phyloP scores from a whole-genome alignment of 2,888 invertebrate species.

The Hypomecis punctinalis region DNA sequence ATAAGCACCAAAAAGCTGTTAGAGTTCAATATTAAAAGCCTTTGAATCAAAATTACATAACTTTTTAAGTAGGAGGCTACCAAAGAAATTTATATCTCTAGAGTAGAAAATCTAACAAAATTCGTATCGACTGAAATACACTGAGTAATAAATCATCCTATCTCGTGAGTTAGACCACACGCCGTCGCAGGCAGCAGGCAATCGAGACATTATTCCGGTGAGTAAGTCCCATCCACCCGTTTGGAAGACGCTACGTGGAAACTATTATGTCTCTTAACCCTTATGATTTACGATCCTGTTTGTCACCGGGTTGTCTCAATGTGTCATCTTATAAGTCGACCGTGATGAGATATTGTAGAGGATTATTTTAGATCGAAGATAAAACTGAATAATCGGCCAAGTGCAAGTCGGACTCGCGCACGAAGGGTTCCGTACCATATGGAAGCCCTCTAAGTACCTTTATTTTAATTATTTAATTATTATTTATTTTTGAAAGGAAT shows the following conservation, averaged over 20 bases:
- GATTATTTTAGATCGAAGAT: slow-evolving; percentile 5
- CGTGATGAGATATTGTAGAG: slow-evolving; percentile 10
- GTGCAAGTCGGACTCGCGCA: too few species aligned
- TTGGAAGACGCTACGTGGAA: slow-evolving; percentile 62
- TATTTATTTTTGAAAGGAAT: too few species aligned
- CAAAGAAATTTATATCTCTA: too few species aligned
- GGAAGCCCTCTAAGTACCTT: too few species aligned
- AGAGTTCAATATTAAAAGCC: too few species aligned
- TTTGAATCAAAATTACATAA: too few species aligned
- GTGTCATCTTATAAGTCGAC: slow-evolving; percentile 22
- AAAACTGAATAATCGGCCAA: too few species aligned
- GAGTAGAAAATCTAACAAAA: too few species aligned
- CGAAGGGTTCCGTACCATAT: too few species aligned
- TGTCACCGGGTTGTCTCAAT: slow-evolving; percentile 33
- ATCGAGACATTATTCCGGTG: slow-evolving; percentile 77
- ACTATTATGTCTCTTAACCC: slow-evolving; percentile 53
- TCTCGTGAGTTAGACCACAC: slow-evolving; percentile 40
- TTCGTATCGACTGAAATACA: background rate
- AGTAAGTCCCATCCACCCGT: slow-evolving; percentile 65
- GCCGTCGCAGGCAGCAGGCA: slow-evolving; percentile 57
- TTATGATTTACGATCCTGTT: slow-evolving; percentile 32
- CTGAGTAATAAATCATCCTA: background rate
- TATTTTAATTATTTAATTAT: too few species aligned
- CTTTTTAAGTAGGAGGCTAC: too few species aligned
- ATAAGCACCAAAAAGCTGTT: too few species aligned